Percentiles rank a stretch among this genome's conserved stretches.
Conservation (phyloP, 2,888 invertebrate species). For the Pollenia labialis region DNA sequence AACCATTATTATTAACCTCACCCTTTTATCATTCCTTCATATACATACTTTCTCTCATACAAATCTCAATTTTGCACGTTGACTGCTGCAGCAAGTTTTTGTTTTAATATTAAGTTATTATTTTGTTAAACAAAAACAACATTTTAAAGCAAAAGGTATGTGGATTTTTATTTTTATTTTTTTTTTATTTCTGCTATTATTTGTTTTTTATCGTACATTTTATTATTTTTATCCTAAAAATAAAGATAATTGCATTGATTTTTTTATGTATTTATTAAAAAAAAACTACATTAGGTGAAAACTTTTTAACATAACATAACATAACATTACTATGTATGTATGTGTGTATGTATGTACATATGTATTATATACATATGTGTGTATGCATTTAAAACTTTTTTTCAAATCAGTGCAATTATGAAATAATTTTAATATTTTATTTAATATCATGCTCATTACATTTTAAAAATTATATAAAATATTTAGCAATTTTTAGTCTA, state of each 20-base stretch:
- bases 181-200: slow-evolving; percentile 39
- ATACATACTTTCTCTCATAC: slow-evolving; percentile 26
- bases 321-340: background rate
- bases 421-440: slow-evolving; percentile 20
- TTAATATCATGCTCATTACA: slow-evolving; percentile 43
- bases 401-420: slow-evolving; percentile 34
- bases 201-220: slow-evolving; percentile 26
- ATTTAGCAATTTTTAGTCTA: slow-evolving; percentile 25
- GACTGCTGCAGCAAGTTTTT: slow-evolving; percentile 60
- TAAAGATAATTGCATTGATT: slow-evolving; percentile 36
- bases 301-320: background rate
- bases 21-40: slow-evolving; percentile 42
- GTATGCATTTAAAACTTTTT: background rate
- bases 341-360: background rate
- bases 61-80: slow-evolving; percentile 55
- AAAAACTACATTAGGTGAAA: background rate
- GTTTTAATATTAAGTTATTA: slow-evolving; percentile 50
- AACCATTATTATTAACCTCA: slow-evolving; percentile 24
- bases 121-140: slow-evolving; percentile 54
- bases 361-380: background rate
- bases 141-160: slow-evolving; percentile 68
- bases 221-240: slow-evolving; percentile 12
- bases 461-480: slow-evolving; percentile 35
- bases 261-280: background rate
- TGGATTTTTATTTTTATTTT: slow-evolving; percentile 68